These are phyloP conservation scores for Drosophila subquinaria DNA, from an alignment of 2,888 invertebrate species.

Conservation along the genomic window DNA sequence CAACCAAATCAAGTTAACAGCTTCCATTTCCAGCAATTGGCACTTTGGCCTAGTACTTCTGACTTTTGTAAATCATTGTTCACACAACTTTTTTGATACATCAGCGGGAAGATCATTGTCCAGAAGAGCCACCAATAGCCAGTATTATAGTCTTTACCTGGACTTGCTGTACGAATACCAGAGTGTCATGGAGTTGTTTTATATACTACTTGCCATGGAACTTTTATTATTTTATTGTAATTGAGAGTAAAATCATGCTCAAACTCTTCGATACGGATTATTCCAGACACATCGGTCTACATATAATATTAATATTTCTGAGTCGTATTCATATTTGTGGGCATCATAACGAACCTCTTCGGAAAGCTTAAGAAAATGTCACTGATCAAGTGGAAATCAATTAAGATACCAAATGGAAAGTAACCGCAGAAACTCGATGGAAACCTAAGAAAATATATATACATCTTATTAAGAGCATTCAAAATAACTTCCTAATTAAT, in stretches of 20 bases:
- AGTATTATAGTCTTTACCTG: not conserved
- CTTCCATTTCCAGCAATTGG: not conserved
- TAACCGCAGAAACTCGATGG: not conserved
- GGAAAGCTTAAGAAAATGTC: not conserved
- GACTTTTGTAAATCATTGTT: not conserved
- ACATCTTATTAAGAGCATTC: not conserved
- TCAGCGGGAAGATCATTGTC: not conserved
- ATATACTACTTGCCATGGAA: not conserved
- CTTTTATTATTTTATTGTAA: no score
- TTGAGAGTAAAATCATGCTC: no score
- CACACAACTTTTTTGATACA: conserved; percentile 5
- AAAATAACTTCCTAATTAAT: not conserved
- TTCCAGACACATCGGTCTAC: not conserved
- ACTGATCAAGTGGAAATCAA: not conserved
- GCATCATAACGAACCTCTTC: not conserved
- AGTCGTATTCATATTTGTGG: not conserved
- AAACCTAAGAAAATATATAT: not conserved
- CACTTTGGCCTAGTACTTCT: not conserved
- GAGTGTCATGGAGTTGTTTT: not conserved
- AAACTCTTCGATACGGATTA: no score
- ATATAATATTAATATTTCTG: not conserved
- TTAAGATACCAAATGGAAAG: not conserved
- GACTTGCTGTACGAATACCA: no score
- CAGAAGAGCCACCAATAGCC: not conserved
- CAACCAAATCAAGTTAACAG: not conserved